These are phyloP conservation scores for Dasyprocta punctata DNA, from an alignment of 2,113 vertebrate genomes.

Conservation along the genomic window DNA sequence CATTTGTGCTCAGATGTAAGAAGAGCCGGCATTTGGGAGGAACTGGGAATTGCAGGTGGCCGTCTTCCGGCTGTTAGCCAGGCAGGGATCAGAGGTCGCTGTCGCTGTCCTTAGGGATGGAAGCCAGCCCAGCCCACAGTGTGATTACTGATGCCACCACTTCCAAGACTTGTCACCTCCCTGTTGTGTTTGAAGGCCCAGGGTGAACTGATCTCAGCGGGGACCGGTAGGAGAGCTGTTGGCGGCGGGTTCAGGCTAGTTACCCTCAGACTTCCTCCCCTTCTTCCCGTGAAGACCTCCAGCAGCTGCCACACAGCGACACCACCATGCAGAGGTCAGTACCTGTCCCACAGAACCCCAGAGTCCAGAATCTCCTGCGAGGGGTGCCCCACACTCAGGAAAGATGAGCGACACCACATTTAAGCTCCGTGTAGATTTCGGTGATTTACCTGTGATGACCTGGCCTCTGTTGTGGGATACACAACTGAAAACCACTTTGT, in stretches of 20 bases:
- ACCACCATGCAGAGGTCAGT: not conserved
- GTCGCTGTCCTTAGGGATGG: not conserved
- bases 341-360: not conserved
- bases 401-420: not conserved
- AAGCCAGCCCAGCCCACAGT: not conserved
- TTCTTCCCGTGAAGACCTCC: not conserved
- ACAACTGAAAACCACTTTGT: not conserved
- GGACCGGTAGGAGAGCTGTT: too few species aligned
- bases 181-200: not conserved
- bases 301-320: not conserved
- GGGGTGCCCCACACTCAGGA: not conserved
- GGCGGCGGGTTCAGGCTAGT: not conserved
- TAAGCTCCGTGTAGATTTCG: not conserved
- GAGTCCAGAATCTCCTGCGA: not conserved
- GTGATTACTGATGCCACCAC: not conserved
- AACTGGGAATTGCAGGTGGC: not conserved
- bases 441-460: not conserved
- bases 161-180: not conserved
- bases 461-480: not conserved
- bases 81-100: not conserved
- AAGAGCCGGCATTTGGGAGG: not conserved
- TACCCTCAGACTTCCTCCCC: not conserved
- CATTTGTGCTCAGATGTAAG: not conserved
- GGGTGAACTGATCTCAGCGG: not conserved
- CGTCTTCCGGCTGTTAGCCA: not conserved